Evolutionary conservation across 2,113 vertebrate species (phyloP).

Genomic region (Cavia aperea): DNA sequence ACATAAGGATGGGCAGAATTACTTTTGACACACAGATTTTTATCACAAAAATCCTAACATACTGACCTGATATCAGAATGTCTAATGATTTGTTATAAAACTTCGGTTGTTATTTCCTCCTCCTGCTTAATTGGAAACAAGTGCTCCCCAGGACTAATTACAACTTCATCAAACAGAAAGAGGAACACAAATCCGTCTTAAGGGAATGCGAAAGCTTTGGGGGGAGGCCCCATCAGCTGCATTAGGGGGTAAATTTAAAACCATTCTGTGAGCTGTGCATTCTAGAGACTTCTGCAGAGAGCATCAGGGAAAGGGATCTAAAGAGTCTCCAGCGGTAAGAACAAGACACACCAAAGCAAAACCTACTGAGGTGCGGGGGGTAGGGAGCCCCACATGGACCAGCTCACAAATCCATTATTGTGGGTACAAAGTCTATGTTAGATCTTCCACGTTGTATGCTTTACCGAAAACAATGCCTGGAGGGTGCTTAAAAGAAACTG

Average conservation of each 20-base stretch:
- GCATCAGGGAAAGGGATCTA: conserved; percentile 11
- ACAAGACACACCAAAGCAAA: conserved; percentile 19
- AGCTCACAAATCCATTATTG: conserved; percentile 46
- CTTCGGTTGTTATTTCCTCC: conserved; percentile 47
- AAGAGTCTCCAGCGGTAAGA: neutral
- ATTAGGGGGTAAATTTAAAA: conserved; percentile 26
- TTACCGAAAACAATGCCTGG: conserved; percentile 53
- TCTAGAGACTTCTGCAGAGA: neutral
- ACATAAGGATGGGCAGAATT: conserved; percentile 13
- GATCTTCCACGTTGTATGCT: neutral
- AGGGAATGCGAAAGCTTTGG: conserved; percentile 46
- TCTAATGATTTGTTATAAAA: conserved; percentile 58
- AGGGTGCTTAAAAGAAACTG: conserved; percentile 42
- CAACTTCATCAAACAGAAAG: conserved; percentile 51
- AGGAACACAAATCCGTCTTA: conserved; percentile 38
- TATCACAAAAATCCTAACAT: conserved; percentile 33
- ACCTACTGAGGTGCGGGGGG: neutral
- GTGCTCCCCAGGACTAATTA: conserved; percentile 54
- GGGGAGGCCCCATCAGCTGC: conserved; percentile 34
- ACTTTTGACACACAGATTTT: conserved; percentile 31
- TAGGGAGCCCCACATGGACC: conserved; percentile 15
- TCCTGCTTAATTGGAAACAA: conserved; percentile 60
- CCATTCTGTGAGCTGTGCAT: neutral
- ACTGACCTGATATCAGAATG: conserved; percentile 39
- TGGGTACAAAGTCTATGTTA: conserved; percentile 40